phyloP scores from a whole-genome alignment of 2,888 invertebrate species.

The Buathra laborator region DNA sequence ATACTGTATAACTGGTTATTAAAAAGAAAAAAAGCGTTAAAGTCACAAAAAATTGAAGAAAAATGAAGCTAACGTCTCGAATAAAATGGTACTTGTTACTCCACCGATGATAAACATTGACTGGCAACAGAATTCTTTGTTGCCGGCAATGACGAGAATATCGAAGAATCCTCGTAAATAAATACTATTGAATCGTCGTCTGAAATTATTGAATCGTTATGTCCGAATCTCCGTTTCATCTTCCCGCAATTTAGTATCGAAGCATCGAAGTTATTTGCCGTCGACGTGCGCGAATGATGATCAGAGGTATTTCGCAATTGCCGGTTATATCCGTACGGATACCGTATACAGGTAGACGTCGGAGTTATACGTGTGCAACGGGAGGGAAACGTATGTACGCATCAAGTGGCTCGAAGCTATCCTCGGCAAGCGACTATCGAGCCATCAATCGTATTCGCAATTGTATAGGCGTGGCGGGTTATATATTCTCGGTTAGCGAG shows the following conservation, averaged over 20 bases:
- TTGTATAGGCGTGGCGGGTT: conserved; percentile 64
- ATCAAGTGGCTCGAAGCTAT: conserved; percentile 36
- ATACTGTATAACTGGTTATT: too few species aligned
- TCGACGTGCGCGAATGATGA: conserved; percentile 19
- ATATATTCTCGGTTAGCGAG: conserved; percentile 34
- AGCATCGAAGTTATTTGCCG: background rate
- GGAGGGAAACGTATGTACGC: background rate
- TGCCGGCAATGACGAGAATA: conserved; percentile 19
- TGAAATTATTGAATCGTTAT: background rate
- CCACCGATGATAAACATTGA: background rate
- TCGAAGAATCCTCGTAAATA: conserved; percentile 1
- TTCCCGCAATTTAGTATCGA: conserved; percentile 11
- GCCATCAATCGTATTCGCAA: conserved; percentile 66
- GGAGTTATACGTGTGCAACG: background rate
- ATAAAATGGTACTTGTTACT: too few species aligned
- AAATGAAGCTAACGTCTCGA: too few species aligned
- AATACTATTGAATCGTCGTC: background rate
- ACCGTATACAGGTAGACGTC: conserved; percentile 13
- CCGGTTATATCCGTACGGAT: conserved; percentile 45
- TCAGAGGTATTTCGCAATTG: conserved; percentile 51
- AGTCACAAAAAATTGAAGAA: too few species aligned
- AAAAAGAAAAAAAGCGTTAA: too few species aligned
- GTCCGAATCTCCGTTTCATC: background rate
- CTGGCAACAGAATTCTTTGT: background rate
- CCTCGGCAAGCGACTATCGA: conserved; percentile 46